Percentiles rank a stretch among this genome's conserved stretches.
Conservation (phyloP, 2,797 vertebrate species). For the Leucoraja ocellata region DNA sequence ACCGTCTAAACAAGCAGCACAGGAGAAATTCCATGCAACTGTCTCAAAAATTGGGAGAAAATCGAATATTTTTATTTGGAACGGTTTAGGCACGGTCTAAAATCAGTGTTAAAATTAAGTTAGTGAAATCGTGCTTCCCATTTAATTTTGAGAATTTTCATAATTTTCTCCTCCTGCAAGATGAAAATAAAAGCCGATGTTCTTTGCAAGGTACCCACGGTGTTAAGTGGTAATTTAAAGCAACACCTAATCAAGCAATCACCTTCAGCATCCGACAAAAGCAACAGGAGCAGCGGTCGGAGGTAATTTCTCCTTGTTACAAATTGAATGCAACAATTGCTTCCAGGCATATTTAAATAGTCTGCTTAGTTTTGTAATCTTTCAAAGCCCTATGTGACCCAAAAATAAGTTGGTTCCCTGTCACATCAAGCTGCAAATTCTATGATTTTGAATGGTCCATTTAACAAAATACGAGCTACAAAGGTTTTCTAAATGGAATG, state of each 20-base stretch:
- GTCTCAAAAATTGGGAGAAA: not conserved
- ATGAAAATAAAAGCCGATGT: not conserved
- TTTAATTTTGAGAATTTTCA: not conserved
- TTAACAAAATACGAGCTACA: not conserved
- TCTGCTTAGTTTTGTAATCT: not conserved
- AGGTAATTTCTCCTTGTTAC: not conserved
- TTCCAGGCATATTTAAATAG: conserved; percentile 1
- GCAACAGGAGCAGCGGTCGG: not conserved
- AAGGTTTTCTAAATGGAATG: not conserved
- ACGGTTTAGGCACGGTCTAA: not conserved
- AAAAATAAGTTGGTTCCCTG: not conserved
- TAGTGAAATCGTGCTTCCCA: not conserved
- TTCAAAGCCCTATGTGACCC: not conserved
- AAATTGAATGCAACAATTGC: conserved; percentile 11
- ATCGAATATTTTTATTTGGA: not conserved
- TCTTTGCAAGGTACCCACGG: not conserved
- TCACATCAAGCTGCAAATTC: not conserved
- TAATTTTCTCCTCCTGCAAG: not conserved
- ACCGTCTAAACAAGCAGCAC: no score
- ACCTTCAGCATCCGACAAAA: not conserved
- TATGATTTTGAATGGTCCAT: not conserved
- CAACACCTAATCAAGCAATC: not conserved
- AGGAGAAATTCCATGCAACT: no score
- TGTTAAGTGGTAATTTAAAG: not conserved
- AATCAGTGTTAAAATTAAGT: not conserved